phyloP scores from a whole-genome alignment of 64 coral and sea anemone species.

The Stichodactyla mertensii region DNA sequence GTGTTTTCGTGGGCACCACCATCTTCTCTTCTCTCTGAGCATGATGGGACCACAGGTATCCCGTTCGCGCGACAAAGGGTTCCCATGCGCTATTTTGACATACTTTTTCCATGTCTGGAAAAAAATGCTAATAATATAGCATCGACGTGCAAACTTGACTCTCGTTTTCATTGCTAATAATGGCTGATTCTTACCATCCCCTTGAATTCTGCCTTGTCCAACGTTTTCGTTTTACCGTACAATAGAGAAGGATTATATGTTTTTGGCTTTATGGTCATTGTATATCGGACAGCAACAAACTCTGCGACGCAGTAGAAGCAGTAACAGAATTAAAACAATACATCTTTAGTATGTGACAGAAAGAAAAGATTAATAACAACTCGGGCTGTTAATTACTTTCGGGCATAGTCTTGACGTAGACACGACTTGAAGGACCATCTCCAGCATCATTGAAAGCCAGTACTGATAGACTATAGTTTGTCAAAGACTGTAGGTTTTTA shows the following conservation, averaged over 20 bases:
- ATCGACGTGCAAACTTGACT: too few species aligned
- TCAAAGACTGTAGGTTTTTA: neutral
- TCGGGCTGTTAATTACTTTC: neutral
- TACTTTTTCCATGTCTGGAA: too few species aligned
- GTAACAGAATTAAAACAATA: neutral
- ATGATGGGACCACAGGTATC: too few species aligned
- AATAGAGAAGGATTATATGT: neutral
- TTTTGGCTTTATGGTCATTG: neutral
- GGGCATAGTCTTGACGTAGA: conserved; percentile 3
- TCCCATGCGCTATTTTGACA: too few species aligned
- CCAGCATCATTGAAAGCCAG: conserved; percentile 7
- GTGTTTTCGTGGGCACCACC: too few species aligned
- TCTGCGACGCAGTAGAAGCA: neutral
- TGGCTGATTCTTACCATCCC: neutral
- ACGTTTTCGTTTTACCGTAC: neutral
- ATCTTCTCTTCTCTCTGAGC: too few species aligned
- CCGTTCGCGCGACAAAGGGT: too few species aligned
- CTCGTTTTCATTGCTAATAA: too few species aligned
- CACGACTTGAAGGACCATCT: neutral
- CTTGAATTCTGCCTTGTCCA: neutral
- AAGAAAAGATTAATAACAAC: neutral
- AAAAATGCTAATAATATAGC: too few species aligned
- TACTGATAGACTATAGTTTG: conserved; percentile 16
- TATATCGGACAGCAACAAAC: neutral
- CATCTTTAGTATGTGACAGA: neutral